These are phyloP conservation scores for Drosophila elegans DNA, from an alignment of 1,140 invertebrate species.

Conservation along the genomic window DNA sequence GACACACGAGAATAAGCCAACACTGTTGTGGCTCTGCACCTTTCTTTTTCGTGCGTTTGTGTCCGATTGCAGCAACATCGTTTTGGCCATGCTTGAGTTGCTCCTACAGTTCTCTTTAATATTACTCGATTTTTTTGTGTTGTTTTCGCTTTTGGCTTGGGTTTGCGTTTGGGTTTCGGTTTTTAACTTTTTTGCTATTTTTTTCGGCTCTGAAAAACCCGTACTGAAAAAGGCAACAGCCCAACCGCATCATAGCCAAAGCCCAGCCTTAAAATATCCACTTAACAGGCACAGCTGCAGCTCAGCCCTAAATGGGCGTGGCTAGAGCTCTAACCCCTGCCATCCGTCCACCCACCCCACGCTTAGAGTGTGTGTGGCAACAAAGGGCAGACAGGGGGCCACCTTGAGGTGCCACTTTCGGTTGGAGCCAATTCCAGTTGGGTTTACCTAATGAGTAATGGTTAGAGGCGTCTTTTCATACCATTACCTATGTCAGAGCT, in stretches of 20 bases:
- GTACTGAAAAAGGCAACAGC: constrained; percentile 66
- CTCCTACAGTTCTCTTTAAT: constrained; percentile 59
- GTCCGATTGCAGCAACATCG: constrained; percentile 43
- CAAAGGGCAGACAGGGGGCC: constrained; percentile 31
- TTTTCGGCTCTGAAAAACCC: constrained; percentile 61
- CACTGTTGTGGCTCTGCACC: constrained; percentile 41
- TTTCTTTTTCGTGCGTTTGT: constrained; percentile 34
- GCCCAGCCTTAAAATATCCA: constrained; percentile 70
- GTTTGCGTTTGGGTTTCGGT: constrained; percentile 7
- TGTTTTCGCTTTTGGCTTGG: constrained; percentile 5
- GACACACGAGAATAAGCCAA: constrained; percentile 35
- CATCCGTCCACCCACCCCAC: constrained; percentile 7
- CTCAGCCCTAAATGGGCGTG: constrained; percentile 58
- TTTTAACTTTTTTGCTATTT: constrained; percentile 17
- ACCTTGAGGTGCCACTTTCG: constrained; percentile 48
- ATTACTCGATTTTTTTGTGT: constrained; percentile 41
- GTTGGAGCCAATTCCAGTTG: constrained; percentile 18
- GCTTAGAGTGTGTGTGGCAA: constrained; percentile 56
- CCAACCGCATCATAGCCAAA: constrained; percentile 51
- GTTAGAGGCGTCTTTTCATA: constrained; percentile 6
- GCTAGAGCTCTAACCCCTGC: constrained; percentile 38
- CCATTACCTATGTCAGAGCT: background rate
- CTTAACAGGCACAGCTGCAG: constrained; percentile 52
- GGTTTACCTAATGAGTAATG: constrained; percentile 35
- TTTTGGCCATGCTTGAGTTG: constrained; percentile 65